Percentiles rank a stretch among this genome's conserved stretches.
Conservation (phyloP, 1,140 invertebrate species). For the Drosophila arizonae region DNA sequence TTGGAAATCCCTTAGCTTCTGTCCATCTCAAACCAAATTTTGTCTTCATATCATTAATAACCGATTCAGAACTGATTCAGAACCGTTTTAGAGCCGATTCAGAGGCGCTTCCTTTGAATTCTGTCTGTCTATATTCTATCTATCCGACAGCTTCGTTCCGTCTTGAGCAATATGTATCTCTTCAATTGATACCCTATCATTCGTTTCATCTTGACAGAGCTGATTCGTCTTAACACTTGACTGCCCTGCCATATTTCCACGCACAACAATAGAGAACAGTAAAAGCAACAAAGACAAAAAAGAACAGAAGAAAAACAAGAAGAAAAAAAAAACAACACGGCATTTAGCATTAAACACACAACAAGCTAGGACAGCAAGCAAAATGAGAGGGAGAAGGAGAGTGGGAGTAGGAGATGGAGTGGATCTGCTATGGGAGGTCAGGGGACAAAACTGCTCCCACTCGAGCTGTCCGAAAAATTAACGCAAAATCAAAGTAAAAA, state of each 20-base stretch:
- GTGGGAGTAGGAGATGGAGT: not conserved
- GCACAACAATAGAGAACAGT: conserved; percentile 17
- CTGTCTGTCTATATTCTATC: not conserved
- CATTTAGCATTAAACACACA: conserved; percentile 72
- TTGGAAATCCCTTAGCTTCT: no score
- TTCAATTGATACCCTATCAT: conserved; percentile 63
- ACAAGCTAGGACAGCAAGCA: not conserved
- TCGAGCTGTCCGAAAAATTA: conserved; percentile 72
- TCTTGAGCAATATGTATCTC: conserved; percentile 23
- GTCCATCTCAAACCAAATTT: not conserved
- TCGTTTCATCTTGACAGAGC: conserved; percentile 64
- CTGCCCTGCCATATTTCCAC: conserved; percentile 44
- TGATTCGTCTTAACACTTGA: conserved; percentile 72
- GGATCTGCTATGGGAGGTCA: not conserved
- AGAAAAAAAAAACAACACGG: conserved; percentile 52
- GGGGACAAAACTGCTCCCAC: conserved; percentile 1
- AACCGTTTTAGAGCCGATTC: not conserved
- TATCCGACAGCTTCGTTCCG: not conserved
- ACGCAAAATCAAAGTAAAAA: conserved; percentile 81
- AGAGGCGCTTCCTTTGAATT: not conserved
- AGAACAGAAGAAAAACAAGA: conserved; percentile 53
- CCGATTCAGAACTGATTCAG: not conserved
- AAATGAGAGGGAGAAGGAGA: not conserved
- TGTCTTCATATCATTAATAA: not conserved
- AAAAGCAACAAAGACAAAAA: conserved; percentile 54